Evolutionary conservation across 1,140 invertebrate species (phyloP), one percentile per base, ranked within the genome.

Genomic region (Choristoneura fumiferana): DNA sequence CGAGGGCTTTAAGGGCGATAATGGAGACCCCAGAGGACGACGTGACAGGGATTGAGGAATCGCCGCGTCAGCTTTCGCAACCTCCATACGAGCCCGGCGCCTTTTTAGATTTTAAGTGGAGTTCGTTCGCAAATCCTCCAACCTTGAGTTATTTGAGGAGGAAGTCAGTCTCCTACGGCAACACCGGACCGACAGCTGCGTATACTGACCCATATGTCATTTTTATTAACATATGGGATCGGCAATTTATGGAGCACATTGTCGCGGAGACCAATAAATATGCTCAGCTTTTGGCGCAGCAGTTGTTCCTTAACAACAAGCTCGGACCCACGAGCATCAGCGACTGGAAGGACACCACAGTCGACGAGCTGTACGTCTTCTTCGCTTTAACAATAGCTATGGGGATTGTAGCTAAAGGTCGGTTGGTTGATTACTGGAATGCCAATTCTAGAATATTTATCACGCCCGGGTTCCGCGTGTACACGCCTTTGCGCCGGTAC

Each of bases 211-310:
- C 49, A 17, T 65, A 62, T 57, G 59, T 57, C 4, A 29, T 36
- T 8, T 62, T 65, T 37, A 52, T 34, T 36, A 14, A 10, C 8
- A 62, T 65, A 55, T 65, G 63, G 59, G 60, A 62, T 55, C 59
- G 43, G 8, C 18, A 52, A 22, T 45, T 57, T 15, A 45, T 65
- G 45, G 63, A 65, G 29, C 14, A 40, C 10, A 65, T 65, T 38
- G 54, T 35, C 8, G 12, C 0, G n/a, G 58, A 65, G 38, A 65
- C 63, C 3, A 66, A 66, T 49, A 58, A 9, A 10, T 62, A 62
- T 52, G 60, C 60, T 8, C 38, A 60, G 13, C 53, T 57, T 35
- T 2, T 57, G n/a, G 34, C 43, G 8, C 5, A 18, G 49, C 17
- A 4, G 18, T 15, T 17, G 6, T 8, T 58, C 33, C 29, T 35